Base-by-base conservation (phyloP, 2,888 invertebrate genomes). In the Chironomus tentans region DNA sequence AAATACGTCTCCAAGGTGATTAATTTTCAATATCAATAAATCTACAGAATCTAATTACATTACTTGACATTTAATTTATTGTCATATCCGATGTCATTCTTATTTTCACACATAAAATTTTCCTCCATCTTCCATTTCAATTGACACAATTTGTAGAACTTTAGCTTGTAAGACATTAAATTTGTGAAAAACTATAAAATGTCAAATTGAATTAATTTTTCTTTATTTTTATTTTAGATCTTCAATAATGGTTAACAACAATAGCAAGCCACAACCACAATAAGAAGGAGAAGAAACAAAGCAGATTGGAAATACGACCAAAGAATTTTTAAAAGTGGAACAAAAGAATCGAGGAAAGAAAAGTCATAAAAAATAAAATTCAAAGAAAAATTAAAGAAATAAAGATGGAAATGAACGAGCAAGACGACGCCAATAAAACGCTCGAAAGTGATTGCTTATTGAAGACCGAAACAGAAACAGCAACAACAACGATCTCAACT, bases 401-500 rank as follows among this genome's bases (percentile, higher is more conserved):
- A 68, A 50, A 71, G 12, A 71, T 71, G 71, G 71, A 71, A 61
- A 56, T 56, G 6, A 71, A 61, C 18, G 71, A 71, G 28, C 38
- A 61, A 22, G 70, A 70, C 15, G 70, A 70, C 21, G 70, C 48
- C 70, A 46, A 70, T 48, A 70, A 70, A 70, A 47, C 2, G n/a
- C 21, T 21, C 13, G 21, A 48, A 10, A 24, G 10, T 13, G 70
- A 70, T 48, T n/a, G n/a, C n/a, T n/a, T n/a, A n/a, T n/a, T n/a
- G n/a, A n/a, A n/a, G n/a, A 21, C 46, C 28, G 71, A 38, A 7
- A 38, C 38, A 38, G 38, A 38, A 38, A 21, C 70, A 48, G 70
- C 10, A 24, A 70, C 70, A 47, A 71, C 61, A 12, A 71, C 22
- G 15, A 15, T 24, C 50, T 56, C 61, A 56, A 61, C 71, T 10